Base-by-base conservation (phyloP, 2,113 vertebrate genomes). In the Caretta caretta region DNA sequence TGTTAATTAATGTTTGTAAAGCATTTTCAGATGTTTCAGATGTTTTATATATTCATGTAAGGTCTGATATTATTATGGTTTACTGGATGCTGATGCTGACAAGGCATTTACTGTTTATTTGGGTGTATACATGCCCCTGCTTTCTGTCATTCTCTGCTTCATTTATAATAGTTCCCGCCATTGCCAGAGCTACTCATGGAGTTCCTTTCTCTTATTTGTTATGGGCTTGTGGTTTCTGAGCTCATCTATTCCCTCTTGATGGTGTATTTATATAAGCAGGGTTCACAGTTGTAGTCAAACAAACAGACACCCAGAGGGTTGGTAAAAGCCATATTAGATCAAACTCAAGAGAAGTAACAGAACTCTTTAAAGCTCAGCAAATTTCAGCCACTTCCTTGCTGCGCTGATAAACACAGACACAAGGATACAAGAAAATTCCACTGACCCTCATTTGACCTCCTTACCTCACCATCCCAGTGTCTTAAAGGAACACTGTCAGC, bases 41-140 rank as follows among this genome's bases (percentile, higher is more conserved):
- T n/a, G n/a, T n/a, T 10, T 46, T 54, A 0, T 0, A 1, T 6
- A 6, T 56, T 3, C 20, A n/a, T 42, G 78, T 50, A 4, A 5
- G 76, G 46, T 16, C 19, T n/a, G 84, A 69, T 27, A 56, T 59
- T 48, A 10, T 10, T n/a, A 46, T 46, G 12, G 24, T 85, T 9
- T n/a, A 65, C 10, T 6, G 54, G 6, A 29, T 29, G 76, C 12
- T 46, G 51, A 87, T 49, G 59, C 19, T 72, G 65, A 72, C 9
- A 38, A 11, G 65, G 65, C 2, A 31, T 22, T 7, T 69, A 72
- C 83, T 65, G 79, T 2, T 76, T 46, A 51, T 0, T 1, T 1
- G 25, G 4, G 5, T 42, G 17, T 22, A 22, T 38, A 57, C n/a
- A 24, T 6, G 0, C 0, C 0, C 54, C 54, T 4, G 3, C 75